Conservation (phyloP, 2,113 vertebrate genomes). For the Paralichthys olivaceus region DNA sequence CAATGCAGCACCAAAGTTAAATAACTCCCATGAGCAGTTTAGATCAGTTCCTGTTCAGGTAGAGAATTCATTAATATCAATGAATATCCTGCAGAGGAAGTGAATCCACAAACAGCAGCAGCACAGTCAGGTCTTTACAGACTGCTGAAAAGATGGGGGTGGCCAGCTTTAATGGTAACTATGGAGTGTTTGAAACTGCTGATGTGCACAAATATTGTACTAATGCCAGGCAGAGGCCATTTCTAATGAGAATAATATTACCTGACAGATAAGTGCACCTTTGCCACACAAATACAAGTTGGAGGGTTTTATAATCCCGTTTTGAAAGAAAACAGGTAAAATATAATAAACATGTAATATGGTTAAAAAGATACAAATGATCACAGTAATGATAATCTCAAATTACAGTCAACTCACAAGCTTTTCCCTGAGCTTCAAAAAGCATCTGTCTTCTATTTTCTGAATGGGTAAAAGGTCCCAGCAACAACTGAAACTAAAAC, state of each 20-base stretch:
- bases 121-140: neutral
- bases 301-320: too few species aligned
- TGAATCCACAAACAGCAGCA: neutral
- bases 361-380: too few species aligned
- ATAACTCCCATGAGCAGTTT: neutral
- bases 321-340: too few species aligned
- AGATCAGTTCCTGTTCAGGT: neutral
- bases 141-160: neutral
- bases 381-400: too few species aligned
- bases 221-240: neutral
- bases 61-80: neutral
- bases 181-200: neutral
- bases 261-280: too few species aligned
- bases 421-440: too few species aligned
- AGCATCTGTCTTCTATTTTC: too few species aligned
- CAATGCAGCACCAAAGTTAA: neutral
- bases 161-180: slow-evolving; percentile 7
- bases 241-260: neutral
- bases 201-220: neutral
- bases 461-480: too few species aligned
- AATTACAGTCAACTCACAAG: too few species aligned
- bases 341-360: too few species aligned
- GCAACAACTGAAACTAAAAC: too few species aligned
- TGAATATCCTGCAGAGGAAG: slow-evolving; percentile 25
- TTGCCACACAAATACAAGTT: too few species aligned